A percentile compares a stretch with the other conserved stretches of the same genome.
These are phyloP conservation scores for Clitarchus hookeri DNA, from an alignment of 2,888 invertebrate genomes.

Conservation along the genomic window DNA sequence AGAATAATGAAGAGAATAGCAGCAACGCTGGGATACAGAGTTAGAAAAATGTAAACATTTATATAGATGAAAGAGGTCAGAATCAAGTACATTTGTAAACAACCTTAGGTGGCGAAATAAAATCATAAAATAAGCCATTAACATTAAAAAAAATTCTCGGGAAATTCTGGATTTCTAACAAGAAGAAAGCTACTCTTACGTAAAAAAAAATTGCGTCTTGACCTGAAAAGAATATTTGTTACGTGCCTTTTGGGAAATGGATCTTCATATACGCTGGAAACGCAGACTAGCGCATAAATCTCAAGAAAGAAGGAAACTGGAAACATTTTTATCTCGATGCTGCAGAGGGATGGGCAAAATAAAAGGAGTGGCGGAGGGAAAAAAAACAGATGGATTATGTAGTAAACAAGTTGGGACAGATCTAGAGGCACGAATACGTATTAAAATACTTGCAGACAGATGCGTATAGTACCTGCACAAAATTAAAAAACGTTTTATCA, in stretches of 20 bases:
- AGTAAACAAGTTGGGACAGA: background rate
- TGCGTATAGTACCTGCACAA: too few relatives aligned
- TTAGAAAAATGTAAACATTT: too few relatives aligned
- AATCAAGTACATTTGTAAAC: too few relatives aligned
- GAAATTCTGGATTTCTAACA: background rate
- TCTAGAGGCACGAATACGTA: too few relatives aligned
- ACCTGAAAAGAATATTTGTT: background rate
- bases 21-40: too few relatives aligned
- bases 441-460: too few relatives aligned
- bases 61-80: too few relatives aligned
- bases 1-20: too few relatives aligned
- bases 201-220: background rate
- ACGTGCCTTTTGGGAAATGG: background rate
- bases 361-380: background rate
- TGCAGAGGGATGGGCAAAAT: background rate
- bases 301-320: background rate
- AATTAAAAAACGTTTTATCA: too few relatives aligned
- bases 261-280: background rate
- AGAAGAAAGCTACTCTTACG: background rate
- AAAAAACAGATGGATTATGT: background rate
- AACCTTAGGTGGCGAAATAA: too few relatives aligned
- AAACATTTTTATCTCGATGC: background rate
- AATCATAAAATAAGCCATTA: too few relatives aligned
- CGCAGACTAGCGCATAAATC: conserved; percentile 3
- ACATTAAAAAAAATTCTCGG: too few relatives aligned